Evolutionary conservation across 2,888 invertebrate genomes (phyloP), one percentile per base, ranked within the genome.

Genomic region (Hyposoter dolosus): DNA sequence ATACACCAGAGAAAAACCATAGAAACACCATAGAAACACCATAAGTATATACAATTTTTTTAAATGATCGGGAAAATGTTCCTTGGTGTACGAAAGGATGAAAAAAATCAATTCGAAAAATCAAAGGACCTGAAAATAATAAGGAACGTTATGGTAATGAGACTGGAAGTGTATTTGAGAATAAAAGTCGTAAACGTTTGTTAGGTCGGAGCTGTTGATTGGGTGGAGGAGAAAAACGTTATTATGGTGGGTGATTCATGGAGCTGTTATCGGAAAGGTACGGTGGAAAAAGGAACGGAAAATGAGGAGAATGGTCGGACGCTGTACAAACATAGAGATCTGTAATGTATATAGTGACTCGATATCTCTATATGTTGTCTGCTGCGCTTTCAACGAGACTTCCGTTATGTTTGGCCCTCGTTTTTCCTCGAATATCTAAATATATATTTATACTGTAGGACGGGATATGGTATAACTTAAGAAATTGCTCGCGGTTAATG

Each of bases 191-290:
- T 74, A 68, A 32, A 56, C 28, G 63, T 68, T 50, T 60, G 28
- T n/a, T 35, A 15, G 15, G n/a, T 35, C 35, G 35, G 28, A 32
- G 35, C 65, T 40, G 32, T 65, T 65, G 4, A 65, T n/a, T 3
- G 17, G 5, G 72, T 78, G 32, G 76, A 71, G 77, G 69, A 40
- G 56, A 71, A 82, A 76, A 80, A 76, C 66, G 76, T 84, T 71
- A 72, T 83, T 76, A 72, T 77, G 53, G 72, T 53, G 53, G 6
- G 68, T 80, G 85, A 83, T 80, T 86, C 80, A 81, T 77, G 60
- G 77, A 69, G 65, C 74, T 74, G 77, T 86, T 86, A 86, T 86
- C 85, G 65, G 81, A 75, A 82, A 85, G 79, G 68, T 85, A 82
- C 50, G 79, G 23, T 43, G 74, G 43, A 74, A 17, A 32, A 19